Evolutionary conservation across 2,797 vertebrate species (phyloP), one percentile per base, ranked within the genome.

Genomic region (Rhinophrynus dorsalis): DNA sequence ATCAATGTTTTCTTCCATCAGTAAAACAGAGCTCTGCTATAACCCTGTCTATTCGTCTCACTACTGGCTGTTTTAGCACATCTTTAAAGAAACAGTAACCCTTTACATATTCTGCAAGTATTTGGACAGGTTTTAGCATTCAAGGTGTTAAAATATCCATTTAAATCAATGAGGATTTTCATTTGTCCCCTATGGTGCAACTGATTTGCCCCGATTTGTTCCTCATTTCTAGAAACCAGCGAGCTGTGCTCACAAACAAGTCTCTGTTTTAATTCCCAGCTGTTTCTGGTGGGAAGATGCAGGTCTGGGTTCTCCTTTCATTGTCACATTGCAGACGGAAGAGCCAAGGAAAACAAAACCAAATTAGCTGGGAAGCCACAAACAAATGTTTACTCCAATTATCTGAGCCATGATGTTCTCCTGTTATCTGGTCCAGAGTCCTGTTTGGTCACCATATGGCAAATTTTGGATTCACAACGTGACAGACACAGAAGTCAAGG

Each of bases 251-350:
- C 64, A 75, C 76, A 77, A 77, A 79, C 77, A 52, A 48, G 58
- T 66, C 74, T 61, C 75, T 79, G 74, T 80, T 80, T 79, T 77
- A 78, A 81, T 80, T 79, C 77, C 80, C 78, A 83, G 81, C 78
- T 78, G 74, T 67, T 79, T 80, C 77, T 75, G 79, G 15, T 27
- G 51, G 61, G 8, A n/a, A 58, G n/a, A 11, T 6, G 18, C 30
- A 9, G 29, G 5, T 77, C 67, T 67, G 24, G 44, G 32, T 1
- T 76, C 0, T 40, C 11, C 44, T 10, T 40, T 26, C 54, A 57
- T 64, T 65, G 52, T 72, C 68, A 51, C 54, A 50, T 72, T 30
- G 12, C 54, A 23, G 18, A 30, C 24, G 33, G 13, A 0, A 68
- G 50, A 77, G 42, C 0, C 0, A 50, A 70, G 47, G 67, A 78